Conservation (phyloP, 2,797 vertebrate genomes). For the Glyptemys insculpta region DNA sequence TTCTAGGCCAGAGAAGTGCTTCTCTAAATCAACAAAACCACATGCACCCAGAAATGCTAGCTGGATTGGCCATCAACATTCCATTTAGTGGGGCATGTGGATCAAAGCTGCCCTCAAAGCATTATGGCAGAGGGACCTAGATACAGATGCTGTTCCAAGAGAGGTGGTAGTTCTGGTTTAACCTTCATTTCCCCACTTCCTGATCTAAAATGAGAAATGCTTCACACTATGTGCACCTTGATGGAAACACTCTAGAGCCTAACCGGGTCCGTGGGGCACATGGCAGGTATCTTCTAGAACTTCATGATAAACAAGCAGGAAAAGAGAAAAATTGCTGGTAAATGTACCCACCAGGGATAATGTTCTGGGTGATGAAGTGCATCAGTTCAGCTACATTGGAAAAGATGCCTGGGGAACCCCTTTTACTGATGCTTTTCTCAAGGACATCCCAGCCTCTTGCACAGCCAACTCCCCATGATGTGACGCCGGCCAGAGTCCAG, state of each 20-base stretch:
- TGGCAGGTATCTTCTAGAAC: not conserved
- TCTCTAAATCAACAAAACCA: not conserved
- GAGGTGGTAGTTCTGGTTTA: fast-evolving
- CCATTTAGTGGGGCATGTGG: not conserved
- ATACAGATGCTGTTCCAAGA: not conserved
- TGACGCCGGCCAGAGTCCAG: not conserved
- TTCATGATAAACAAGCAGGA: not conserved
- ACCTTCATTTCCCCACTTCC: not conserved
- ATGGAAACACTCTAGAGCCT: not conserved
- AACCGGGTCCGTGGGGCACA: not conserved
- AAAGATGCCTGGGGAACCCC: not conserved
- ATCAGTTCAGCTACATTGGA: not conserved
- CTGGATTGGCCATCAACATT: not conserved
- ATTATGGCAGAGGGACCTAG: not conserved
- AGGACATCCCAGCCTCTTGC: not conserved
- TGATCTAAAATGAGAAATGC: not conserved
- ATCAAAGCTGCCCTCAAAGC: not conserved
- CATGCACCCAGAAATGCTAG: not conserved
- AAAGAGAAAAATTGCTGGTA: fast-evolving
- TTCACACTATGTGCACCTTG: not conserved
- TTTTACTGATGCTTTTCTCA: fast-evolving
- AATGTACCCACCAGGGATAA: not conserved
- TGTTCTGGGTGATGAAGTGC: not conserved
- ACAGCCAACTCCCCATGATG: not conserved
- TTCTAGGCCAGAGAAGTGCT: not conserved